Evolutionary conservation across 2,888 invertebrate species (phyloP).

Genomic region (Conomelus anceps): DNA sequence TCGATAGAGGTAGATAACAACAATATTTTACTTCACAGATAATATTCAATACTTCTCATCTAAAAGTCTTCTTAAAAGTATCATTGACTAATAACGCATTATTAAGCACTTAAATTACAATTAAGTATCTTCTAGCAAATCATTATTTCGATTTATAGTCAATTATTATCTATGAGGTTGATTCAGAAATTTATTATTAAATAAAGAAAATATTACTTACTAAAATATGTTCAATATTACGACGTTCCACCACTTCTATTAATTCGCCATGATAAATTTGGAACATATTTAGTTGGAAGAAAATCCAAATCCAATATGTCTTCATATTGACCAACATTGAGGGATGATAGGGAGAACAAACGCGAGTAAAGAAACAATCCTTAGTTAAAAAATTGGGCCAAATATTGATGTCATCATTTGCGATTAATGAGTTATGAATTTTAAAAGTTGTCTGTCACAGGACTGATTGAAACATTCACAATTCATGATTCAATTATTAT

Average conservation of each 20-base stretch:
- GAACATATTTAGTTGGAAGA: background rate
- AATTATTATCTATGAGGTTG: too few species aligned
- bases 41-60: too few species aligned
- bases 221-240: background rate
- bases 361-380: background rate
- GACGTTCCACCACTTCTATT: background rate
- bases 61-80: too few species aligned
- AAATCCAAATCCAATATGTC: background rate
- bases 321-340: background rate
- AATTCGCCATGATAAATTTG: background rate
- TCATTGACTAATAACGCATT: too few species aligned
- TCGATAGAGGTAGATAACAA: too few species aligned
- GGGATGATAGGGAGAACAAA: background rate
- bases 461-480: background rate
- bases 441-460: background rate
- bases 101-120: too few species aligned
- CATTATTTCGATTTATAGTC: too few species aligned
- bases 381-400: background rate
- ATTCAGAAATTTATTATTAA: too few species aligned
- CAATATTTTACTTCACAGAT: too few species aligned
- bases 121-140: too few species aligned
- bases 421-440: background rate
- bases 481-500: background rate
- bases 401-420: background rate
- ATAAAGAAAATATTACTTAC: background rate